Percentiles rank a stretch among this genome's conserved stretches.
Evolutionary conservation across 2,113 vertebrate species (phyloP).

Genomic region (Elachura formosa): DNA sequence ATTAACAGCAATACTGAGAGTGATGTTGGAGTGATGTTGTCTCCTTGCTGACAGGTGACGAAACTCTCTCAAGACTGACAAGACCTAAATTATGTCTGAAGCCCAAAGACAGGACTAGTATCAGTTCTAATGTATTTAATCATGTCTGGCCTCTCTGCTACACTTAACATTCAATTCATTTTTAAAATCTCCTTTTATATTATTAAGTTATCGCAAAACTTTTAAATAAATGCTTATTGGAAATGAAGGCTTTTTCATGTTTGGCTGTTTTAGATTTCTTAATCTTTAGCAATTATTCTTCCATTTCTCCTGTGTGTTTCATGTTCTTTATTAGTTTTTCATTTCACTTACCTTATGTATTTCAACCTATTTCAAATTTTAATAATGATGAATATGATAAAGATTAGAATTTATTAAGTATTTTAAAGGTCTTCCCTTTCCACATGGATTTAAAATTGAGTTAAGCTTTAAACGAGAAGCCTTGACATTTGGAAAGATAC

Average conservation of each 20-base stretch:
- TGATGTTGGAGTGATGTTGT: background rate
- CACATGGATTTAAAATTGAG: constrained; percentile 33
- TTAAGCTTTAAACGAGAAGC: constrained; percentile 7
- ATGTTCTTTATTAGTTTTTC: constrained; percentile 35
- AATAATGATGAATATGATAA: constrained; percentile 50
- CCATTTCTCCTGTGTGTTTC: constrained; percentile 28
- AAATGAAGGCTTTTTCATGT: background rate
- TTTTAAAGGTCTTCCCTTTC: constrained; percentile 31
- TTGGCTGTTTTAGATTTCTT: constrained; percentile 32
- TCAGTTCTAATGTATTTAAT: constrained; percentile 5
- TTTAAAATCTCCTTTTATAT: background rate
- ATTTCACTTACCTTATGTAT: constrained; percentile 43
- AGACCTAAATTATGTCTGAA: background rate
- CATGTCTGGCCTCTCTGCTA: background rate
- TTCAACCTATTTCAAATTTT: constrained; percentile 50
- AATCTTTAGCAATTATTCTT: constrained; percentile 48
- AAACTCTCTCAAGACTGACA: background rate
- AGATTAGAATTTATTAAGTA: constrained; percentile 47
- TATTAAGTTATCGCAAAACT: background rate
- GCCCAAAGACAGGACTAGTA: background rate
- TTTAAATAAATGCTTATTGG: constrained; percentile 33
- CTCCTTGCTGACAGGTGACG: background rate
- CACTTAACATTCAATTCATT: background rate
- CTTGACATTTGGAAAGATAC: background rate
- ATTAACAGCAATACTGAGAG: background rate